These are phyloP conservation scores for Malurus elegans DNA, from an alignment of 2,113 vertebrate genomes.

Conservation along the genomic window DNA sequence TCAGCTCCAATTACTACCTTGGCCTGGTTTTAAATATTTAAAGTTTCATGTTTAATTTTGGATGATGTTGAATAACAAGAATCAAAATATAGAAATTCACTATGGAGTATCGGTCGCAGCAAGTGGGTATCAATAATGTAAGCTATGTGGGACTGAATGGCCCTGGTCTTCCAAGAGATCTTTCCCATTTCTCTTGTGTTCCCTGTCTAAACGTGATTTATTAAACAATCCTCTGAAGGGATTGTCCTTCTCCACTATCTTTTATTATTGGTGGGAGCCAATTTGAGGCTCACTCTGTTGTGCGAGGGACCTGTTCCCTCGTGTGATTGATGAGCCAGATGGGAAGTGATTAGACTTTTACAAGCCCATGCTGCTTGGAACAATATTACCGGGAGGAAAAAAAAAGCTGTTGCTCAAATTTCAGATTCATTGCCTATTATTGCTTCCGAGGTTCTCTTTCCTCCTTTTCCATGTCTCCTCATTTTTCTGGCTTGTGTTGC, in stretches of 20 bases:
- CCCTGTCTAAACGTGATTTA: constrained; percentile 38
- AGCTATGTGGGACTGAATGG: background rate
- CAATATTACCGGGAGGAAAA: background rate
- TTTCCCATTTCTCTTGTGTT: background rate
- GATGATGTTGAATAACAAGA: background rate
- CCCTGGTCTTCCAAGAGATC: background rate
- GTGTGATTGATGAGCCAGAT: constrained; percentile 55
- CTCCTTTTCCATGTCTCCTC: background rate
- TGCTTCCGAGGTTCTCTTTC: background rate
- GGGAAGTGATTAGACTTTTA: constrained; percentile 60
- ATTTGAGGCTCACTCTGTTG: constrained; percentile 6
- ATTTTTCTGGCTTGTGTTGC: background rate
- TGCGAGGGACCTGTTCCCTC: background rate
- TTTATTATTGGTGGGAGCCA: constrained; percentile 36
- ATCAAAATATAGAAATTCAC: background rate
- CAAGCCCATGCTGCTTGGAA: constrained; percentile 40
- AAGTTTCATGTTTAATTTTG: background rate
- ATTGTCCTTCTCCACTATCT: background rate
- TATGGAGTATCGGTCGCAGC: background rate
- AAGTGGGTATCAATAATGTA: background rate
- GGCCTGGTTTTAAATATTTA: background rate
- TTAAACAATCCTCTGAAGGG: constrained; percentile 19
- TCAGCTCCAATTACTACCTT: background rate
- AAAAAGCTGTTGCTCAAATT: background rate
- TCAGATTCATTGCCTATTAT: constrained; percentile 44